A percentile compares a stretch with the other conserved stretches of the same genome.
Evolutionary conservation across 2,113 vertebrate species (phyloP).

Genomic region (Ceyx melanurus): DNA sequence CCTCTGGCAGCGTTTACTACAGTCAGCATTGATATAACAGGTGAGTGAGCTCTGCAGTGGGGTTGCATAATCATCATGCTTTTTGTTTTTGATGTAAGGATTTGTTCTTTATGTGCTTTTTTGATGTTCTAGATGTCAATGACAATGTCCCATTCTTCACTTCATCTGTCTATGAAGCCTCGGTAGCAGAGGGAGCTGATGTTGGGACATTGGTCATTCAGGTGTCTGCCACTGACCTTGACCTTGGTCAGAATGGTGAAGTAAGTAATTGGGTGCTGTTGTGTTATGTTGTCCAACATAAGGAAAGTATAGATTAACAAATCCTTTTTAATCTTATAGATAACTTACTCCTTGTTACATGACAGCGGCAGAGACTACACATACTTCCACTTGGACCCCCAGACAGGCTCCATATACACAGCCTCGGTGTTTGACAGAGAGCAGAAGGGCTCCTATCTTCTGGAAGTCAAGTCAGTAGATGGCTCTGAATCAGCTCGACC

Average conservation of each 20-base stretch:
- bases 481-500: conserved; percentile 86
- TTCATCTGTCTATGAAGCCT: conserved; percentile 88
- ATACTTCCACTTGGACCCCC: conserved; percentile 81
- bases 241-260: conserved; percentile 87
- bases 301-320: not conserved
- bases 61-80: not conserved
- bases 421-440: conserved; percentile 87
- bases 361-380: conserved; percentile 84
- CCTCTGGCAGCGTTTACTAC: conserved; percentile 85
- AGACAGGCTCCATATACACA: conserved; percentile 83
- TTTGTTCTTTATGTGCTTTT: not conserved
- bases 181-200: conserved; percentile 81
- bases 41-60: conserved; percentile 56
- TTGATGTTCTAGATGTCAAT: conserved; percentile 82
- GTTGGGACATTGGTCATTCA: conserved; percentile 83
- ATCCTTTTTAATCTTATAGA: conserved; percentile 64
- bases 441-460: conserved; percentile 84
- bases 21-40: conserved; percentile 83
- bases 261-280: conserved; percentile 50
- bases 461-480: conserved; percentile 87
- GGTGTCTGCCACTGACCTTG: conserved; percentile 85
- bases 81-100: not conserved
- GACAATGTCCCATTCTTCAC: conserved; percentile 93
- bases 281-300: not conserved
- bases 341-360: conserved; percentile 85